These are phyloP conservation scores for Phorcus lineatus DNA, from an alignment of 2,888 invertebrate genomes.

Conservation along the genomic window DNA sequence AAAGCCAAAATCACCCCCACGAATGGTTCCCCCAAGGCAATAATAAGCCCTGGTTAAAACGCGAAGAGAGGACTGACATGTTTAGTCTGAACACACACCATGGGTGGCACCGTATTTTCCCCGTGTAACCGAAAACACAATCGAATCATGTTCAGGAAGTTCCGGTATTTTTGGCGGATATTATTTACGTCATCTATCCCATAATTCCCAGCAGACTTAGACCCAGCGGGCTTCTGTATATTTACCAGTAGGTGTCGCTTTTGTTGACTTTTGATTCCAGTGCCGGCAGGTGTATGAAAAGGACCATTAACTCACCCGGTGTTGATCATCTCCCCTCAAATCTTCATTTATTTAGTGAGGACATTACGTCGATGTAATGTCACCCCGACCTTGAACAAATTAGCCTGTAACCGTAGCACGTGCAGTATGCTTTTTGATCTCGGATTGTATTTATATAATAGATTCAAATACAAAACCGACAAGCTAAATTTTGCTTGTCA, in stretches of 20 bases:
- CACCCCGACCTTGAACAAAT: neutral
- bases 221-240: conserved; percentile 23
- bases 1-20: neutral
- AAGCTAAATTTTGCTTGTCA: neutral
- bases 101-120: conserved; percentile 17
- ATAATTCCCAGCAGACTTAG: conserved; percentile 6
- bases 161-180: conserved; percentile 3
- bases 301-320: conserved; percentile 4
- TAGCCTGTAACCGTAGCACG: conserved; percentile 6
- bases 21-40: too few relatives aligned
- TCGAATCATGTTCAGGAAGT: neutral
- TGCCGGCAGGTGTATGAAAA: conserved; percentile 19
- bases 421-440: neutral
- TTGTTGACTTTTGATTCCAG: conserved; percentile 10
- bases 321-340: conserved; percentile 1
- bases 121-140: conserved; percentile 14
- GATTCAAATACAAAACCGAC: neutral
- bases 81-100: conserved; percentile 3
- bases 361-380: neutral
- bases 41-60: neutral
- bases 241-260: conserved; percentile 18
- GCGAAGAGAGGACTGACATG: neutral
- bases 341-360: neutral
- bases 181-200: conserved; percentile 21
- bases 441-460: neutral